Conservation (phyloP, 2,888 invertebrate genomes). For the Sphaerophoria taeniata region DNA sequence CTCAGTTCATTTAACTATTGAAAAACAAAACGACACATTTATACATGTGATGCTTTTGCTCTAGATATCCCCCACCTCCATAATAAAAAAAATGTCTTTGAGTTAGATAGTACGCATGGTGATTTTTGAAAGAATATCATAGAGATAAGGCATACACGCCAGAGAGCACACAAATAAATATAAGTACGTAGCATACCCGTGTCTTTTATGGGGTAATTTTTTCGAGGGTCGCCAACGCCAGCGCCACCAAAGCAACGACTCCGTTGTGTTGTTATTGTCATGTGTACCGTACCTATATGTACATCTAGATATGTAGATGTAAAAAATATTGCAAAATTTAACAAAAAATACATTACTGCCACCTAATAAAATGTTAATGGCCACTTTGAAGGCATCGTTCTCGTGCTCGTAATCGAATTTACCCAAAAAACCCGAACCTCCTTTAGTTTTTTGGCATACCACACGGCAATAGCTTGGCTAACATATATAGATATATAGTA, state of each 20-base stretch:
- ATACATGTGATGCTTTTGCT: neutral
- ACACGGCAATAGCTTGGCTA: too few relatives aligned
- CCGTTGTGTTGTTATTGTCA: neutral
- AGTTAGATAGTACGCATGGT: constrained; percentile 75
- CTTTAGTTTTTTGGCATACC: constrained; percentile 41
- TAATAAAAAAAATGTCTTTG: constrained; percentile 33
- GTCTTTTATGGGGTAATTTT: constrained; percentile 39
- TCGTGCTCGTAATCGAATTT: constrained; percentile 74
- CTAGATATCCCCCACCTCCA: constrained; percentile 8
- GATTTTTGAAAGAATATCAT: constrained; percentile 65
- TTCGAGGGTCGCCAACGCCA: constrained; percentile 22
- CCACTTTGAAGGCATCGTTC: constrained; percentile 75
- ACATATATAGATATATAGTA: neutral
- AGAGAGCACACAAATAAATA: constrained; percentile 52
- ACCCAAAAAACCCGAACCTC: constrained; percentile 60
- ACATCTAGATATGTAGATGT: constrained; percentile 20
- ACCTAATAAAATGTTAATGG: constrained; percentile 77
- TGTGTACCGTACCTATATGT: too few relatives aligned
- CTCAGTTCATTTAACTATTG: constrained; percentile 73
- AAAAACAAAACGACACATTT: constrained; percentile 52
- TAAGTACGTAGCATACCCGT: constrained; percentile 26
- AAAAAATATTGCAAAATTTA: constrained; percentile 72
- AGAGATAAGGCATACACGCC: constrained; percentile 66
- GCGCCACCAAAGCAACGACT: neutral
- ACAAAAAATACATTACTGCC: constrained; percentile 76